Conservation (phyloP, 1,140 invertebrate species). For the Mercenaria mercenaria region DNA sequence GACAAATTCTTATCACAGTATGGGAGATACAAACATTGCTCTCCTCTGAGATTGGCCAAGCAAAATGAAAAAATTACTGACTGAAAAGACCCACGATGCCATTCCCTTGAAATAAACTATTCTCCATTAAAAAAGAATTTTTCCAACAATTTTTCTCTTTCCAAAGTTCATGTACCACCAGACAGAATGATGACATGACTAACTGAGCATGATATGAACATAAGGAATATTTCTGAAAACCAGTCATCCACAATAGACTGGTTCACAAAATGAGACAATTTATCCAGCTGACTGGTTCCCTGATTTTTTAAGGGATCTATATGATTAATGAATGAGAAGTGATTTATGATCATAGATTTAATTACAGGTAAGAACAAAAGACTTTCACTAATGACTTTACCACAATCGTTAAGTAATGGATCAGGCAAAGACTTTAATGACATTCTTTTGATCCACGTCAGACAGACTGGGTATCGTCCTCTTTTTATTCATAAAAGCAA, state of each 20-base stretch:
- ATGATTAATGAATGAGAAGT: constrained; percentile 25
- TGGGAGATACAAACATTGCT: neutral
- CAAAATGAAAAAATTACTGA: too few relatives aligned
- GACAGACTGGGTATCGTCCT: neutral
- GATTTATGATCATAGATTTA: constrained; percentile 35
- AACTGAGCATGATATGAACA: neutral
- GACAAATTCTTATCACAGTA: neutral
- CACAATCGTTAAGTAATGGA: neutral
- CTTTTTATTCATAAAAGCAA: too few relatives aligned
- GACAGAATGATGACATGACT: neutral
- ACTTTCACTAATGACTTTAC: constrained; percentile 39
- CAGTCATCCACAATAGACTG: neutral
- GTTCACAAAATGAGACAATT: constrained; percentile 29
- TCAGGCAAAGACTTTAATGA: neutral
- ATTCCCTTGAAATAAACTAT: too few relatives aligned
- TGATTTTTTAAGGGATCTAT: neutral
- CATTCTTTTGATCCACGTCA: neutral
- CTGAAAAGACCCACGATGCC: too few relatives aligned
- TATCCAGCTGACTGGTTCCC: constrained; percentile 58
- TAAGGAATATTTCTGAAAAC: too few relatives aligned
- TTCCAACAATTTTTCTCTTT: too few relatives aligned
- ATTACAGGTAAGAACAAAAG: constrained; percentile 47
- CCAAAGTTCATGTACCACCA: too few relatives aligned
- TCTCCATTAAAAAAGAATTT: too few relatives aligned
- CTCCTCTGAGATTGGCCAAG: neutral